Evolutionary conservation across 2,797 vertebrate genomes (phyloP), one percentile per base, ranked within the genome.

Genomic region (Cichlasoma orientale): DNA sequence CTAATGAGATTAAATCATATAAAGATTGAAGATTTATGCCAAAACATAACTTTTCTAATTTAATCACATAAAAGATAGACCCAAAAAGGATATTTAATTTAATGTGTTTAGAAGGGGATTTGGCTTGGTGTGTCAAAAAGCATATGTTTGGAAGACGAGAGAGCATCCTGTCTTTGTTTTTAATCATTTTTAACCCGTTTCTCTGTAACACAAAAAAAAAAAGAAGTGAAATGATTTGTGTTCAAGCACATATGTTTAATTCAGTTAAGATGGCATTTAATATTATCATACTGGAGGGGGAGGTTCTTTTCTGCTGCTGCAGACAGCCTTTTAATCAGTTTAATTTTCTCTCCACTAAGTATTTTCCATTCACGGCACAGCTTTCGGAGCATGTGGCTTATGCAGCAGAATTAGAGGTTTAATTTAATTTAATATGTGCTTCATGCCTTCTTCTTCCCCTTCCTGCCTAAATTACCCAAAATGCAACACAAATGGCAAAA

Each of bases 211-310:
- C n/a, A 88, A 83, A 44, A 89, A 91, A 82, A 31, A 31, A 31
- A 4, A 66, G 11, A 90, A 80, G 55, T 72, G 73, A 78, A 77
- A 70, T 61, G 55, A 90, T 89, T 83, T 83, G 75, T 88, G 16
- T 54, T 85, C 13, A 41, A 63, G 72, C 78, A 72, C 78, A 57
- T 75, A 72, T 75, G 76, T 83, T 82, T 85, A 79, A 88, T 93
- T 92, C 75, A 69, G 86, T 88, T 90, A 79, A 74, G 82, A 83
- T 61, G 61, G 66, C n/a, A 50, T 89, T 90, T 82, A 86, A 90
- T 90, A 90, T 91, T 82, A 90, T 85, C 74, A 66, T 38, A 47
- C 79, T 54, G 13, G 16, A 12, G 36, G 33, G 19, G 82, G 58
- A 9, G 73, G 59, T 25, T 44, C 31, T 69, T 71, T 75, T 66